Evolutionary conservation across 2,888 invertebrate genomes (phyloP).

Genomic region (Dryobota labecula): DNA sequence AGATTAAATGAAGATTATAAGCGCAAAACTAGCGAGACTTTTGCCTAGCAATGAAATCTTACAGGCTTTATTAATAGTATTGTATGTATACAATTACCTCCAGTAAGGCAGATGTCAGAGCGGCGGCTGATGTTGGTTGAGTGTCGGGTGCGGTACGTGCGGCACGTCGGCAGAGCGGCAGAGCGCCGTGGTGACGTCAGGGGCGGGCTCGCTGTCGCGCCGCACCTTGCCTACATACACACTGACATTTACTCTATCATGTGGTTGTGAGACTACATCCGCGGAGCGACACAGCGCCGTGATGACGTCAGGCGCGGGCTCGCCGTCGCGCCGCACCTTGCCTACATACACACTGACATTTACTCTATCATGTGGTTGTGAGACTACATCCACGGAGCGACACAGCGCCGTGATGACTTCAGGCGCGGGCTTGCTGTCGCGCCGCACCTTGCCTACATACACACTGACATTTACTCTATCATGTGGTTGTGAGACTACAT

Average conservation of each 20-base stretch:
- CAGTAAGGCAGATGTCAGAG: slow-evolving; percentile 92
- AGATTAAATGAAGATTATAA: too few species aligned
- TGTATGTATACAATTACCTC: slow-evolving; percentile 84
- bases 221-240: slow-evolving; percentile 80
- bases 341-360: slow-evolving; percentile 69
- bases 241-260: slow-evolving; percentile 22
- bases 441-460: slow-evolving; percentile 5
- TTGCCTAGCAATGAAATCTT: too few species aligned
- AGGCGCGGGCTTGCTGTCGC: slow-evolving; percentile 3
- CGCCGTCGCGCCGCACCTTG: slow-evolving; percentile 82
- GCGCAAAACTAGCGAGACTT: too few species aligned
- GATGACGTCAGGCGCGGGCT: slow-evolving; percentile 62
- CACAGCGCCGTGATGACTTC: slow-evolving; percentile 1
- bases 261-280: neutral
- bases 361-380: slow-evolving; percentile 12
- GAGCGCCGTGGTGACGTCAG: slow-evolving; percentile 74
- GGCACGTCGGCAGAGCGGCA: slow-evolving; percentile 76
- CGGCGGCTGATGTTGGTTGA: slow-evolving; percentile 84
- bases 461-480: slow-evolving; percentile 1
- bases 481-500: neutral
- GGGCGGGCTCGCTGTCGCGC: slow-evolving; percentile 78
- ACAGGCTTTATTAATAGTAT: too few species aligned
- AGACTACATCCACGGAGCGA: neutral
- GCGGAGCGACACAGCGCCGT: slow-evolving; percentile 83
- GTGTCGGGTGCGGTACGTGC: slow-evolving; percentile 60